phyloP scores from a whole-genome alignment of 2,113 vertebrate species.

The Dunckerocampus dactyliophorus region DNA sequence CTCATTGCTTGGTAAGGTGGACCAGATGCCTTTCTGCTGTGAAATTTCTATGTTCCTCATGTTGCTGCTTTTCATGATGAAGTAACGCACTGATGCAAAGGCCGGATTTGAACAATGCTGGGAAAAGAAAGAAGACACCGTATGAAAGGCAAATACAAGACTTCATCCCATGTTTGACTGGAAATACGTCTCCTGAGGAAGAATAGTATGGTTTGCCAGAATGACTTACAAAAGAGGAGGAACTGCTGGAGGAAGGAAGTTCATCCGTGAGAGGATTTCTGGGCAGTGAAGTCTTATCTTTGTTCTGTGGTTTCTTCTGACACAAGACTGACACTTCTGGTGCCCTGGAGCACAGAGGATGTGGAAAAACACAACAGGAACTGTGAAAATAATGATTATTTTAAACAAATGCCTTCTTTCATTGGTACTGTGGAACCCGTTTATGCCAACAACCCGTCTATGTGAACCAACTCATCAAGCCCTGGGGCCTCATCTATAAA shows the following conservation, averaged over 20 bases:
- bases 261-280: constrained; percentile 68
- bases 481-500: too few species aligned
- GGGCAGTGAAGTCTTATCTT: constrained; percentile 61
- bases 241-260: constrained; percentile 61
- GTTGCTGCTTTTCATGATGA: constrained; percentile 92
- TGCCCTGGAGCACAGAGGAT: neutral
- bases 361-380: too few species aligned
- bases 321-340: constrained; percentile 37
- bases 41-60: constrained; percentile 86
- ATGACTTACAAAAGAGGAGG: constrained; percentile 69
- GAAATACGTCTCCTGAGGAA: constrained; percentile 73
- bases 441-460: too few species aligned
- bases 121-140: neutral
- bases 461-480: too few species aligned
- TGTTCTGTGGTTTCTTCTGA: constrained; percentile 67
- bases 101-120: constrained; percentile 60
- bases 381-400: neutral
- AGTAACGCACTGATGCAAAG: constrained; percentile 76
- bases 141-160: neutral
- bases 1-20: constrained; percentile 84
- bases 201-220: constrained; percentile 71
- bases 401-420: neutral
- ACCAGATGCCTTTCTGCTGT: constrained; percentile 90
- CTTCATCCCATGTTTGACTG: neutral
- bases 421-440: neutral